Evolutionary conservation across 2,797 vertebrate genomes (phyloP), one percentile per base, ranked within the genome.

Genomic region (Glyptemys insculpta): DNA sequence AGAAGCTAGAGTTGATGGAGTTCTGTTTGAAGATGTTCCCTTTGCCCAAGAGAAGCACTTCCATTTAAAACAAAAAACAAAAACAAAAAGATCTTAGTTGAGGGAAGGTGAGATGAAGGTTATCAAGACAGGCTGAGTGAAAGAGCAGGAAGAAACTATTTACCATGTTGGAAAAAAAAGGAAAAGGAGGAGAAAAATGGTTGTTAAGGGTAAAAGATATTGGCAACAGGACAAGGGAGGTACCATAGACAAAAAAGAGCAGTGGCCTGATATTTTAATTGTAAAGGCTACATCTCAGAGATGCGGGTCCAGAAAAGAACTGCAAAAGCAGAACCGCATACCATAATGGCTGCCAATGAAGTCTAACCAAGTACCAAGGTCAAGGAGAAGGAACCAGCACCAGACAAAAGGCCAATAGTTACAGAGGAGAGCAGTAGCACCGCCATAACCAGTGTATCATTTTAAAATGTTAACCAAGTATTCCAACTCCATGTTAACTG

Each of bases 261-360:
- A 78, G 27, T 5, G 41, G 44, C 25, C 44, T 78, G 6, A 27
- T 8, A 78, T 49, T 25, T 27, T 74, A 44, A 74, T 44, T 74
- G 27, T 15, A 78, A 78, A 78, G 44, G 74, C 27, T 78, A 78
- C 14, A 78, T 78, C 74, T 49, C 25, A 49, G 74, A 34, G 12
- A 56, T 81, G 16, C 6, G 5, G 34, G 18, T 80, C 53, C 15
- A 86, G 44, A 31, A 92, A 92, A 56, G 85, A 94, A 81, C 6
- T 31, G 84, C 88, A 94, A 85, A 94, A 95, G 50, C 56, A 84
- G 94, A 95, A 54, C 81, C 52, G 16, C n/a, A 85, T 62, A 81
- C 3, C 29, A 41, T 79, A 5, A 19, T 0, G 4, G 68, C 41
- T 78, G 53, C 72, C 41, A 49, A 19, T 72, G 68, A 41, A 72